phyloP scores from a whole-genome alignment of 30 jellyfish, hydroid and myxozoan species.

The Turritopsis rubra region DNA sequence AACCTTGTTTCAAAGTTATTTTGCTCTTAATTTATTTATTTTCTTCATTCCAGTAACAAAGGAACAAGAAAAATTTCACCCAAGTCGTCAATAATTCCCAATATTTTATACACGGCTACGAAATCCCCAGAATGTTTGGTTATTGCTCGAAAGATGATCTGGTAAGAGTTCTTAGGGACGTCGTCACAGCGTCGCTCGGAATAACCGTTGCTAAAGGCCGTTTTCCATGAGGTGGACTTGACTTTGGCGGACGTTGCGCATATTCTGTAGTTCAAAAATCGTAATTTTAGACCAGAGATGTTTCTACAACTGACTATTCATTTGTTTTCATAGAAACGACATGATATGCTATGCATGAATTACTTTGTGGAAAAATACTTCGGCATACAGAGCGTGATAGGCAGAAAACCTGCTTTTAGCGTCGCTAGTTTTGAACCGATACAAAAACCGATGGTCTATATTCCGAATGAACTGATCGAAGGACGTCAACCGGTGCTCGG shows the following conservation, averaged over 20 bases:
- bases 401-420: background rate
- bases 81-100: constrained; percentile 56
- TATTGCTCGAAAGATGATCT: constrained; percentile 55
- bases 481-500: constrained; percentile 37
- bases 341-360: constrained; percentile 41
- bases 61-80: constrained; percentile 13
- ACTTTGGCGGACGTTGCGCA: background rate
- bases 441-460: constrained; percentile 47
- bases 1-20: no score
- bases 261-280: background rate
- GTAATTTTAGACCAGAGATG: background rate
- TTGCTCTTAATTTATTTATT: no score
- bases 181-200: background rate
- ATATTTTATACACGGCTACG: constrained; percentile 92
- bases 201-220: no score
- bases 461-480: constrained; percentile 4
- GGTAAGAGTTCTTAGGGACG: constrained; percentile 21
- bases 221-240: background rate
- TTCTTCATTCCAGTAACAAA: background rate
- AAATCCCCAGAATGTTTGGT: constrained; percentile 94
- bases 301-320: background rate
- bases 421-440: constrained; percentile 27
- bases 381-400: background rate
- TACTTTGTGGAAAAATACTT: constrained; percentile 29
- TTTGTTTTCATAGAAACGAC: constrained; percentile 25